Evolutionary conservation across 2,888 invertebrate species (phyloP).

Genomic region (Ophioninae sp.): DNA sequence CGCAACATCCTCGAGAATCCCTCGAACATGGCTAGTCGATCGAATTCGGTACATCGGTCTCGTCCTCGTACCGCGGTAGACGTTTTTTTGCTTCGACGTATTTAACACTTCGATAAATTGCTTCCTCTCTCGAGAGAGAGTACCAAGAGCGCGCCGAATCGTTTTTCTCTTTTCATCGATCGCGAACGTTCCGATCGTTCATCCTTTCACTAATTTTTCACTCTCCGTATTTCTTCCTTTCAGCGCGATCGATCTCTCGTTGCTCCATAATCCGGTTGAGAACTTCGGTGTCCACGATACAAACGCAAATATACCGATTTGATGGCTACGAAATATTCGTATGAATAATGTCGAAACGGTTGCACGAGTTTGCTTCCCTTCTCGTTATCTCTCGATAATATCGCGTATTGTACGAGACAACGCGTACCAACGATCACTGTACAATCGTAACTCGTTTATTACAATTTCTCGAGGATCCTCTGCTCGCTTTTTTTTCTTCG

Average conservation of each 20-base stretch:
- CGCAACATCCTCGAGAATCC: conserved; percentile 59
- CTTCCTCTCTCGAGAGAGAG: conserved; percentile 68
- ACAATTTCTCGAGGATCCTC: not conserved
- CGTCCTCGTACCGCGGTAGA: conserved; percentile 76
- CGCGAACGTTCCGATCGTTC: conserved; percentile 47
- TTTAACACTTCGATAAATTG: conserved; percentile 61
- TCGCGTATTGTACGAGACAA: conserved; percentile 51
- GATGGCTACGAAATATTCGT: conserved; percentile 51
- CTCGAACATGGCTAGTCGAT: conserved; percentile 71
- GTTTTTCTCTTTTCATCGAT: conserved; percentile 49
- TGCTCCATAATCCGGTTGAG: not conserved
- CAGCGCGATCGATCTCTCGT: conserved; percentile 21
- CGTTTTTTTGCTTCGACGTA: conserved; percentile 66
- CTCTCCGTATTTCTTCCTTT: not conserved
- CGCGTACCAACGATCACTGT: conserved; percentile 24
- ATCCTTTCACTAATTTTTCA: conserved; percentile 9
- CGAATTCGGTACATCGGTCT: conserved; percentile 78
- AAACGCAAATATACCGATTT: conserved; percentile 41
- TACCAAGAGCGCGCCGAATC: conserved; percentile 72
- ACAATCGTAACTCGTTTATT: conserved; percentile 16
- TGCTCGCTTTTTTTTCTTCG: conserved; percentile 17
- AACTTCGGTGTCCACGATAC: conserved; percentile 6
- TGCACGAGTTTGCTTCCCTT: conserved; percentile 29
- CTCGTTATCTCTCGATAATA: conserved; percentile 22
- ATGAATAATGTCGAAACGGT: conserved; percentile 61